Conservation (phyloP, 1,140 invertebrate species). For the Zophobas morio region DNA sequence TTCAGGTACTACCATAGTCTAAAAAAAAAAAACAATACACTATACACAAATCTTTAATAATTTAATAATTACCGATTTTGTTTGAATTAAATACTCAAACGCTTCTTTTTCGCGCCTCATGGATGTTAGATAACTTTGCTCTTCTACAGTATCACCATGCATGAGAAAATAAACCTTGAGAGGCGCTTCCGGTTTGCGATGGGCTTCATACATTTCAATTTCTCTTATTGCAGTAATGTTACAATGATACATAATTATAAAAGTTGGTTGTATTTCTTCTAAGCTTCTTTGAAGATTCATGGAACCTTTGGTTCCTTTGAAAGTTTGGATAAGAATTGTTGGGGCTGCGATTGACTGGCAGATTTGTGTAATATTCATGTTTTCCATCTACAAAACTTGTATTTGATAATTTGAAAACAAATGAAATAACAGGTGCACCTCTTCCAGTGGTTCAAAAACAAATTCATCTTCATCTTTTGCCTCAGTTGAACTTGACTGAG, state of each 20-base stretch:
- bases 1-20: constrained; percentile 93
- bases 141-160: constrained; percentile 93
- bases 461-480: constrained; percentile 63
- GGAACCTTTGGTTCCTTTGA: constrained; percentile 80
- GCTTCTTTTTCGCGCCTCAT: constrained; percentile 93
- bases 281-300: constrained; percentile 79
- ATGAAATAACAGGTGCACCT: constrained; percentile 68
- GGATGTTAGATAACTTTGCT: constrained; percentile 94
- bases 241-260: constrained; percentile 92
- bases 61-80: constrained; percentile 82
- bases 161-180: constrained; percentile 91
- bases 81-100: constrained; percentile 92
- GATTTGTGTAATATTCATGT: constrained; percentile 76
- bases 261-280: constrained; percentile 80
- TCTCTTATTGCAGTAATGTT: constrained; percentile 90
- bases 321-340: constrained; percentile 81
- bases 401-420: constrained; percentile 46
- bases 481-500: constrained; percentile 68
- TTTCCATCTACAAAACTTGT: constrained; percentile 71
- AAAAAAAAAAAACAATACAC: constrained; percentile 54
- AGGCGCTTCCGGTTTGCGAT: constrained; percentile 74
- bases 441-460: constrained; percentile 78
- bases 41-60: background rate
- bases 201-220: constrained; percentile 85
- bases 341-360: constrained; percentile 69